These are phyloP conservation scores for Riparia riparia DNA, from an alignment of 2,113 vertebrate species.

Conservation along the genomic window DNA sequence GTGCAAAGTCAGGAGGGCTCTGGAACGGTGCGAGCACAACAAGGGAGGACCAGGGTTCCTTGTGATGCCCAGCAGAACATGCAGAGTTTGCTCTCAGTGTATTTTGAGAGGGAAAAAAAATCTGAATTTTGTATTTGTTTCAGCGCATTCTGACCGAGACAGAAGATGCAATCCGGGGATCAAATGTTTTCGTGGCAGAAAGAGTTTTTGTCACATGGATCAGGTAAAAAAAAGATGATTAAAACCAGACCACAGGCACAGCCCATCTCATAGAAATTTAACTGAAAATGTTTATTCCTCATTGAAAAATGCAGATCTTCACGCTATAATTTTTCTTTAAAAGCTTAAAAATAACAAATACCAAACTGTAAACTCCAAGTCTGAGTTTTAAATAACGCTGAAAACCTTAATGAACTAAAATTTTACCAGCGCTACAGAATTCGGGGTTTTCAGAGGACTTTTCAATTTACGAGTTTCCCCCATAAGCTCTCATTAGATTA, in stretches of 20 bases:
- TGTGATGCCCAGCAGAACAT: background rate
- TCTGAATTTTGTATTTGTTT: background rate
- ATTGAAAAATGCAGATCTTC: background rate
- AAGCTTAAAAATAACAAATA: background rate
- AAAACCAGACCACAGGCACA: accelerated
- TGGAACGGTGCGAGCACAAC: accelerated
- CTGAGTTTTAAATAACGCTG: background rate
- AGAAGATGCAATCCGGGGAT: background rate
- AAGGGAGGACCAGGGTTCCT: background rate
- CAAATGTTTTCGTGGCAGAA: background rate
- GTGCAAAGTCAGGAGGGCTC: background rate
- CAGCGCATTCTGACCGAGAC: background rate
- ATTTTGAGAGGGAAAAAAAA: background rate
- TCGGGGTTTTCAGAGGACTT: background rate
- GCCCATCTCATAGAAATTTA: background rate
- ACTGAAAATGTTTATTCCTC: background rate
- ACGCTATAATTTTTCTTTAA: background rate
- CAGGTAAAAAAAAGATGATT: background rate
- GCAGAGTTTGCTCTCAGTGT: background rate
- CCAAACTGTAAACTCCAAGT: background rate
- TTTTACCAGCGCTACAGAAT: background rate
- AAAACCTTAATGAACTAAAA: background rate
- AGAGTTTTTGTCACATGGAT: background rate
- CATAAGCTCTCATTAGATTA: slow-evolving; percentile 25
- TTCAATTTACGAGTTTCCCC: background rate